Evolutionary conservation across 2,797 vertebrate species (phyloP).

Genomic region (Lindbergichthys nudifrons): DNA sequence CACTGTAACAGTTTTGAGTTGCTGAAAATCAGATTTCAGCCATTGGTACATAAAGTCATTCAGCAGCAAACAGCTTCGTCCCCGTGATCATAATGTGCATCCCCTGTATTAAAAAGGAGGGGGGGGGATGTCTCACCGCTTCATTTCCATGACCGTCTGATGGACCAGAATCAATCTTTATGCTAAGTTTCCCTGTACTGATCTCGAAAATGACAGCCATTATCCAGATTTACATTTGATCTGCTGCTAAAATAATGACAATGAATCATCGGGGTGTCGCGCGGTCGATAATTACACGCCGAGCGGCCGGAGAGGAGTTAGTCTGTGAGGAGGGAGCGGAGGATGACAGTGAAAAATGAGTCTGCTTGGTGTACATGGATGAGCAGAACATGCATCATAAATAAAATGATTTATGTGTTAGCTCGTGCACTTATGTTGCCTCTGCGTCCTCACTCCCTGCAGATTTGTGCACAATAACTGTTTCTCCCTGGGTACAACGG

Average conservation of each 20-base stretch:
- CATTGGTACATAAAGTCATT: background rate
- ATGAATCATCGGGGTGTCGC: conserved; percentile 82
- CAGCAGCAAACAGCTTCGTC: background rate
- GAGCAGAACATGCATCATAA: conserved; percentile 59
- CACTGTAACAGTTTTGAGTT: too few relatives aligned
- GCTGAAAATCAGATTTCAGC: background rate
- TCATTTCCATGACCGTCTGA: conserved; percentile 77
- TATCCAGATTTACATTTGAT: conserved; percentile 87
- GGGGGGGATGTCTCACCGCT: conserved; percentile 62
- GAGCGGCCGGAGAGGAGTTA: conserved; percentile 65
- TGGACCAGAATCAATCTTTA: conserved; percentile 82
- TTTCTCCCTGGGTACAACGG: too few relatives aligned
- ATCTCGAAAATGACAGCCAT: conserved; percentile 83
- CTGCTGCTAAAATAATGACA: conserved; percentile 79
- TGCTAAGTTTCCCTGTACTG: conserved; percentile 71
- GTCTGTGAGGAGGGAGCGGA: conserved; percentile 45
- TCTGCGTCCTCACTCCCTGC: conserved; percentile 2
- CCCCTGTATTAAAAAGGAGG: conserved; percentile 30
- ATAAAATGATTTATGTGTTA: conserved; percentile 29
- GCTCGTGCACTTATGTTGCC: conserved; percentile 21
- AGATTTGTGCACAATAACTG: background rate
- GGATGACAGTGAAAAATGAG: conserved; percentile 82
- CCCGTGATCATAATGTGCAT: conserved; percentile 10
- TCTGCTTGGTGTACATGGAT: conserved; percentile 67
- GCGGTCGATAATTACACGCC: conserved; percentile 80